phyloP scores from a whole-genome alignment of 2,888 invertebrate genomes.

The Synanthedon andrenaeformis region DNA sequence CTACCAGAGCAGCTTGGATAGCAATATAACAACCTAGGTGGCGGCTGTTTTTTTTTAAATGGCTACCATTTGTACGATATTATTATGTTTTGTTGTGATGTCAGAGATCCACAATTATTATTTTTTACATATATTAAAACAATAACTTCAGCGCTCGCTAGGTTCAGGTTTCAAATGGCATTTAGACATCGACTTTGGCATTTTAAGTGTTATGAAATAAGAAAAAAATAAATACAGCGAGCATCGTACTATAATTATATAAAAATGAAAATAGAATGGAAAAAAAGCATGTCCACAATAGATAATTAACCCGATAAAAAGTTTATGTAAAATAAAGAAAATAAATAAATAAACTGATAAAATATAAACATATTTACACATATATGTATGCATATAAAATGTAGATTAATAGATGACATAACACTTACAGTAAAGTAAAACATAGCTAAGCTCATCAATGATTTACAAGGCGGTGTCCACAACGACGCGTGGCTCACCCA shows the following conservation, averaged over 20 bases:
- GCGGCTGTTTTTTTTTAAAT: slow-evolving; percentile 39
- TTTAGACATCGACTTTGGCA: slow-evolving; percentile 65
- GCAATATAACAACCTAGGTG: slow-evolving; percentile 29
- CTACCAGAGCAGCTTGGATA: slow-evolving; percentile 66
- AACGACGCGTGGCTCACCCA: slow-evolving; percentile 4
- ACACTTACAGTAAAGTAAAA: slow-evolving; percentile 69
- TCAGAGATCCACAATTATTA: slow-evolving; percentile 34
- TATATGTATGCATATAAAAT: slow-evolving; percentile 55
- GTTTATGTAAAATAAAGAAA: slow-evolving; percentile 57
- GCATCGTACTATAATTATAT: background rate
- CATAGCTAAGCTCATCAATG: slow-evolving; percentile 69
- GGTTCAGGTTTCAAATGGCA: slow-evolving; percentile 38
- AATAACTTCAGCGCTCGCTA: slow-evolving; percentile 44
- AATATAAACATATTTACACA: slow-evolving; percentile 48
- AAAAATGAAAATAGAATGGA: background rate
- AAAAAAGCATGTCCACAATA: slow-evolving; percentile 12
- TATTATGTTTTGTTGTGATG: slow-evolving; percentile 58
- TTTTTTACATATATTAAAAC: slow-evolving; percentile 17
- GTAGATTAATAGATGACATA: slow-evolving; percentile 62
- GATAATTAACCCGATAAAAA: slow-evolving; percentile 47
- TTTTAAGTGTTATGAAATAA: slow-evolving; percentile 44
- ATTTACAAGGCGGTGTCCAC: slow-evolving; percentile 50
- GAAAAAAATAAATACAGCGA: slow-evolving; percentile 8
- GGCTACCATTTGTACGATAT: slow-evolving; percentile 63
- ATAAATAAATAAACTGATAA: slow-evolving; percentile 30